These are phyloP conservation scores for Solea senegalensis DNA, from an alignment of 2,113 vertebrate species.

Conservation along the genomic window DNA sequence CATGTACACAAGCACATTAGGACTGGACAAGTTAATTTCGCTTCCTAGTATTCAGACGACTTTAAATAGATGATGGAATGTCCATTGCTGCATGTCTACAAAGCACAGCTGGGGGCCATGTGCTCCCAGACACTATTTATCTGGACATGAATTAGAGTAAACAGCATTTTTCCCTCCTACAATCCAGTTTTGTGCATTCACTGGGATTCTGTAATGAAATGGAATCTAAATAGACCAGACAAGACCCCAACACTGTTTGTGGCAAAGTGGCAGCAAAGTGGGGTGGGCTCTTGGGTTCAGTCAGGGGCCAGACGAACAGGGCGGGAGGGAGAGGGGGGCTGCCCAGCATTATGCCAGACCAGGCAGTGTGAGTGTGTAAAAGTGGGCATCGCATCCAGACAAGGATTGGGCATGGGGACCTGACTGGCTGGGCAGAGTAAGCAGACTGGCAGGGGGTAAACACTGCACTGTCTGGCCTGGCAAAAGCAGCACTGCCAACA, in stretches of 20 bases:
- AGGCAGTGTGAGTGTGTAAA: constrained; percentile 48
- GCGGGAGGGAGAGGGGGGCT: background rate
- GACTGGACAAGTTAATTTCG: background rate
- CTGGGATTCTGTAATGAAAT: constrained; percentile 53
- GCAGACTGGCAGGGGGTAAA: constrained; percentile 55
- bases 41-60: background rate
- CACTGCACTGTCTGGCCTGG: constrained; percentile 49
- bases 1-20: background rate
- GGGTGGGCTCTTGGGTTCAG: constrained; percentile 65
- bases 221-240: constrained; percentile 67
- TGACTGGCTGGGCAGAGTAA: constrained; percentile 37
- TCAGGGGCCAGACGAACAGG: constrained; percentile 53
- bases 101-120: constrained; percentile 37
- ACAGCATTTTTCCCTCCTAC: constrained; percentile 21
- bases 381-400: constrained; percentile 46
- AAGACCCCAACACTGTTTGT: constrained; percentile 58
- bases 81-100: constrained; percentile 2
- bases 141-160: constrained; percentile 47
- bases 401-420: constrained; percentile 32
- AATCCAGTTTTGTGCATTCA: constrained; percentile 20
- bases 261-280: constrained; percentile 64
- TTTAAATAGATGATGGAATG: constrained; percentile 19
- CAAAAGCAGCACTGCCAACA: constrained; percentile 52
- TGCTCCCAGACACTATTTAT: constrained; percentile 59
- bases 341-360: constrained; percentile 39